Base-by-base conservation (phyloP, 2,113 vertebrate species). In the Fregata magnificens region DNA sequence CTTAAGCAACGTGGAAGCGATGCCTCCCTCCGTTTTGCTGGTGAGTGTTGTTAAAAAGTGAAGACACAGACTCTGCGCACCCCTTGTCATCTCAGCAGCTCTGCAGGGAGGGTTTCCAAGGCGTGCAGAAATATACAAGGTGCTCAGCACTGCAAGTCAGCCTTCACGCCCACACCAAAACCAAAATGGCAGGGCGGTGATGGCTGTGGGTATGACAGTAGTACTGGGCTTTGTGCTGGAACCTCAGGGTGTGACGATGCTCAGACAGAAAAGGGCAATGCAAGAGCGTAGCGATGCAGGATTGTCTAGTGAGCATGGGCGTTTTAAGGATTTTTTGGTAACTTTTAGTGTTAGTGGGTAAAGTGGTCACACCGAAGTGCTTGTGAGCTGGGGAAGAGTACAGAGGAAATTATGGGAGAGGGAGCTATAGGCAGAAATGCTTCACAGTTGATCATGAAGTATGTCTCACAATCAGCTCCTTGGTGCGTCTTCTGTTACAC, bases 61-160 rank as follows among this genome's bases (percentile, higher is more conserved):
- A 82, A 67, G 20, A 18, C 8, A 4, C 0, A 0, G 9, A 21
- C 1, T 1, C 24, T 6, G 8, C 15, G 28, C 15, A 28, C 5
- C 18, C 29, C 13, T 58, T 42, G 13, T 59, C 7, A 10, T 26
- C 36, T 66, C 17, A 70, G 50, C 17, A 82, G 11, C 28, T 45
- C 4, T n/a, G 15, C 0, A 0, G 9, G 29, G 15, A 38, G 6
- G 26, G 19, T 45, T 94, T 73, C 22, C 25, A 11, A 26, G 22
- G 28, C 1, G 1, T 28, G 26, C 55, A 62, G 61, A 29, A 19
- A 50, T 56, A n/a, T 1, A 11, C 29, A 19, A 29, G 7, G 5
- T 32, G 42, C 42, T 55, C 34, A 65, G 40, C 36, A 3, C 29
- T 50, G 24, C 24, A 55, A 42, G 20, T 55, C 72, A 58, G 25